A percentile compares a stretch with the other conserved stretches of the same genome.
These are phyloP conservation scores for Lasioglossum baleicum DNA, from an alignment of 1,140 invertebrate species.

Conservation along the genomic window DNA sequence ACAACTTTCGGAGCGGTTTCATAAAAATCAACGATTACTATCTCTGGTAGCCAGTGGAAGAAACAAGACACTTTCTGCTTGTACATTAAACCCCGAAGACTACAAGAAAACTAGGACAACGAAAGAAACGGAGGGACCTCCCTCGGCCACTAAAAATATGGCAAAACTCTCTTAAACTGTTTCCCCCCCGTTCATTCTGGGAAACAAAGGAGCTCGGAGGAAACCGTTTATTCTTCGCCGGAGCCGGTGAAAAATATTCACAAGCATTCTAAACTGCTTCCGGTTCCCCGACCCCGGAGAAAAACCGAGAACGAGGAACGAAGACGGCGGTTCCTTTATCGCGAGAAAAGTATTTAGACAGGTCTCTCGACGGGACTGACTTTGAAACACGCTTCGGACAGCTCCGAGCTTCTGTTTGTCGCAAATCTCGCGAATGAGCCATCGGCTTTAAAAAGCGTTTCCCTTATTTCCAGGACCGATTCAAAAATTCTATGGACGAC, in stretches of 20 bases:
- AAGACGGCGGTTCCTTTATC: not conserved
- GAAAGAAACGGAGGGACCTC: not conserved
- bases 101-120: conserved; percentile 28
- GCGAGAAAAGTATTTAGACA: conserved; percentile 32
- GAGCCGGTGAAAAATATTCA: conserved; percentile 12
- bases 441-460: too few relatives aligned
- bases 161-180: not conserved
- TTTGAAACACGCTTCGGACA: too few relatives aligned
- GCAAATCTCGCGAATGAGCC: too few relatives aligned
- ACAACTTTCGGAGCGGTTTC: too few relatives aligned
- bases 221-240: not conserved
- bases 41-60: too few relatives aligned
- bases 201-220: not conserved
- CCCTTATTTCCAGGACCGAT: too few relatives aligned
- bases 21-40: too few relatives aligned
- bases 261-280: not conserved
- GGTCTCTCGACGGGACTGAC: not conserved
- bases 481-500: too few relatives aligned
- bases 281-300: not conserved
- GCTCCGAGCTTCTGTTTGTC: too few relatives aligned
- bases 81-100: not conserved
- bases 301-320: too few relatives aligned
- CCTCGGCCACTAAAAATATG: not conserved
- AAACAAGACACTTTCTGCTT: not conserved
- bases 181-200: not conserved